phyloP scores from a whole-genome alignment of 2,888 invertebrate species.

The Odontocerum albicorne region DNA sequence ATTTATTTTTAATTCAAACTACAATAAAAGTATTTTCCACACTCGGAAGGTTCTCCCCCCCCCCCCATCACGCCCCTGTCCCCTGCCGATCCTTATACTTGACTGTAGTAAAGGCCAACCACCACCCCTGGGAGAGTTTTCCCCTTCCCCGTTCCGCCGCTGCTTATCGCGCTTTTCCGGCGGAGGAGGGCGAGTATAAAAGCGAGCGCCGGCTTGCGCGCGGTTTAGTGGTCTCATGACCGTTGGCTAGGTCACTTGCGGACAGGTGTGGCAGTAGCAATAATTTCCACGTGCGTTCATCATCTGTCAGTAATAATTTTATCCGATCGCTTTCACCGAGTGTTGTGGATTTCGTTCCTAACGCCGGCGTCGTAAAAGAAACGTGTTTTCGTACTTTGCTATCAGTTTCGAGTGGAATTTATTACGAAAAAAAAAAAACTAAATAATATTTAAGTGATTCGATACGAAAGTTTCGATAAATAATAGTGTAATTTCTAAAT shows the following conservation, averaged over 20 bases:
- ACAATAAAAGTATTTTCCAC: too few species aligned
- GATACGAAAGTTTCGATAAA: too few species aligned
- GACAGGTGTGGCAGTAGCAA: conserved; percentile 46
- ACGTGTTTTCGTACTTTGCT: too few species aligned
- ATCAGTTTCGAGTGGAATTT: too few species aligned
- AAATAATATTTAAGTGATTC: too few species aligned
- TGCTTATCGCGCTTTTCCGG: conserved; percentile 3
- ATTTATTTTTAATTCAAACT: too few species aligned
- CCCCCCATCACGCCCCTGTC: too few species aligned
- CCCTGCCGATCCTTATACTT: conserved; percentile 24
- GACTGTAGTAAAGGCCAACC: conserved; percentile 22
- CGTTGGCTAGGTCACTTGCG: conserved; percentile 49
- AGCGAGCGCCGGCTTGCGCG: conserved; percentile 47
- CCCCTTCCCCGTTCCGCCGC: conserved; percentile 6
- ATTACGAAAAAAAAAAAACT: too few species aligned
- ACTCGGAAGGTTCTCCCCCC: too few species aligned
- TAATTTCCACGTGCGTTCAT: conserved; percentile 25
- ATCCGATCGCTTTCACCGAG: conserved; percentile 10
- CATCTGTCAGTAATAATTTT: neutral
- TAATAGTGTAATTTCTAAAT: too few species aligned
- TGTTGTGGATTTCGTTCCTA: too few species aligned
- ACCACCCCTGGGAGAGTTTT: conserved; percentile 11
- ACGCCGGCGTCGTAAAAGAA: too few species aligned
- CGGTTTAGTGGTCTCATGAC: conserved; percentile 50
- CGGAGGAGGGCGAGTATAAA: conserved; percentile 38